Base-by-base conservation (phyloP, 1,140 invertebrate genomes). In the Vanessa tameamea region DNA sequence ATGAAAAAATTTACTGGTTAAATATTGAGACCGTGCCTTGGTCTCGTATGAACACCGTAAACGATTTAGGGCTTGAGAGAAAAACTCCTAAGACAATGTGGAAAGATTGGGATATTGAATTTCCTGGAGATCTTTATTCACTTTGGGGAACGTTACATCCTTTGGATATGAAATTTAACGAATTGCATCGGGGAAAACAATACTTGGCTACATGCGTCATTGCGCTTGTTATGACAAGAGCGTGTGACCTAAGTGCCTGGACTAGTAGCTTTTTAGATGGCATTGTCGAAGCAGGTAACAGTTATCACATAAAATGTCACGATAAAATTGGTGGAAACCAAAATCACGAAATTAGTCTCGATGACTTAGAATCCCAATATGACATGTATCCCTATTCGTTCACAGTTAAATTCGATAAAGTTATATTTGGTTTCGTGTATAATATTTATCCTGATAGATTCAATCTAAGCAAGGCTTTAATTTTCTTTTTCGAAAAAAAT, bases 91-190 rank as follows among this genome's bases (percentile, higher is more conserved):
- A 88, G 23, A 90, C 93, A 2, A 83, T 90, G 84, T 88, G 94
- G 91, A 94, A 94, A 78, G 92, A 94, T 69, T 95, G 94, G 93
- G 94, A 95, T 77, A 92, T 95, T 3, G 95, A 95, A 84, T 95
- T 95, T 76, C 91, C 93, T n/a, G 93, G 93, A 0, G 94, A 95
- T 65, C 79, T 95, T 4, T 95, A 92, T 85, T 95, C 94, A 0
- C 79, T 95, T 0, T 94, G 94, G 91, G 94, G 94, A 4, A 93
- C 92, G 26, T 73, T 95, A 15, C 93, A 95, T 89, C 94, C 94
- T 3, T 81, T 91, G 57, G 93, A 94, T 20, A 72, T 74, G 0
- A 88, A 89, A 64, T 94, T 94, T 78, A 82, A 84, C 0, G 77
- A 91, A 16, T 61, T 74, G 0, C 59, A 85, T 70, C 89, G 94